Evolutionary conservation across 2,888 invertebrate genomes (phyloP), one percentile per base, ranked within the genome.

Genomic region (Phyllotreta cruciferae): DNA sequence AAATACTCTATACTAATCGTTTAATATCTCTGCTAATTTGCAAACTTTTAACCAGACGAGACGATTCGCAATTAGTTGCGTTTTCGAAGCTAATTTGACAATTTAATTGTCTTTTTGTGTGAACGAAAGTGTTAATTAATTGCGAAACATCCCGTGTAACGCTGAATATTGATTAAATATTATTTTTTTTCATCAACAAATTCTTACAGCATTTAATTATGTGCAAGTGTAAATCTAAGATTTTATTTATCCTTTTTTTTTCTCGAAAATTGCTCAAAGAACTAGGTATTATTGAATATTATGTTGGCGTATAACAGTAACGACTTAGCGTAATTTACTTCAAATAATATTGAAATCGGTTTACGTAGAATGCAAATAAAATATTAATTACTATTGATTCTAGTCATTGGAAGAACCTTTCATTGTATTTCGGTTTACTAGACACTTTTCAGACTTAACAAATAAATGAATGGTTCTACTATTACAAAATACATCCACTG

Each of bases 11-110:
- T 49, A 14, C 57, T 57, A 57, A 24, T 57, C 44, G 35, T 44
- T n/a, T 44, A 55, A 55, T 55, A 55, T 55, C 55, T 55, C 57
- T 49, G 57, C 39, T 49, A 57, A n/a, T 35, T 49, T 57, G 57
- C 39, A 41, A 54, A 24, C 24, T 24, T 24, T 24, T 44, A 47
- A 47, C 24, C 47, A 47, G 2, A 10, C 44, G 14, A 44, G 10
- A 10, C 7, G 11, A 13, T 47, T 47, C 47, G 34, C 7, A 47
- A 24, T 10, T 47, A 47, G 24, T 24, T 24, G 24, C 24, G 24
- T 24, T 24, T 24, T 24, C 24, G 24, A 3, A 24, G 4, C 24
- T 24, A 24, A 24, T 24, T 4, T 1, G 24, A 24, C 24, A 24
- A 24, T 24, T 24, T 24, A 24, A 24, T 24, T 24, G 4, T 24